A percentile compares a stretch with the other conserved stretches of the same genome.
Evolutionary conservation across 2,888 invertebrate genomes (phyloP).

Genomic region (Limnephilus auricula): DNA sequence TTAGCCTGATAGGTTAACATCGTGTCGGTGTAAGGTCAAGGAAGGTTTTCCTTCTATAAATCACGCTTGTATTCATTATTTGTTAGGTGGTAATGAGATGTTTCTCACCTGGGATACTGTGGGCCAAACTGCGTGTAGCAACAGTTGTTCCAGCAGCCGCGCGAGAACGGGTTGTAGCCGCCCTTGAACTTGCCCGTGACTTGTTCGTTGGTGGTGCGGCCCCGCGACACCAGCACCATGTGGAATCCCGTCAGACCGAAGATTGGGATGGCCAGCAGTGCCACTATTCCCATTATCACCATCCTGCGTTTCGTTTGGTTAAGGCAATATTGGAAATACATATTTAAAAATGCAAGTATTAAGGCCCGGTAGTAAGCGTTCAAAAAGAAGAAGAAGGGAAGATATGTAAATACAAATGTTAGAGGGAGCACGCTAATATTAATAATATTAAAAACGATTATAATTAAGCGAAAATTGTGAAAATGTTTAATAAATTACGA

Average conservation of each 20-base stretch:
- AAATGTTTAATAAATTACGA: no score
- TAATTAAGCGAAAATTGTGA: no score
- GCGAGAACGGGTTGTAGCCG: slow-evolving; percentile 98
- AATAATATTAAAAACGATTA: no score
- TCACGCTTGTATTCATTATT: no score
- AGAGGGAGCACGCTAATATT: no score
- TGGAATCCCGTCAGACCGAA: slow-evolving; percentile 99
- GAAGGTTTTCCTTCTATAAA: no score
- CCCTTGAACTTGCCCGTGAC: slow-evolving; percentile 99
- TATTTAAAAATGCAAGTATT: not conserved
- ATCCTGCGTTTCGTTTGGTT: slow-evolving; percentile 78
- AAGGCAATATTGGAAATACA: slow-evolving; percentile 44
- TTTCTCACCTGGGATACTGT: slow-evolving; percentile 94
- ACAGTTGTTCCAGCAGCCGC: slow-evolving; percentile 97
- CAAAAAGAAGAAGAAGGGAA: no score
- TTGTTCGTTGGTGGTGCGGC: slow-evolving; percentile 99
- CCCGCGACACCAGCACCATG: slow-evolving; percentile 96
- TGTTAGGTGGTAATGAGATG: not conserved
- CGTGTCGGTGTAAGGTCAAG: no score
- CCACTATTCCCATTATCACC: slow-evolving; percentile 94
- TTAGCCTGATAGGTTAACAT: no score
- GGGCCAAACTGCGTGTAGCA: slow-evolving; percentile 97
- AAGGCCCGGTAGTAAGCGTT: no score
- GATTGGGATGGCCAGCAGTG: slow-evolving; percentile 95
- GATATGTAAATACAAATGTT: no score